These are phyloP conservation scores for Phyto melanocephala DNA, from an alignment of 2,888 invertebrate species.

Conservation along the genomic window DNA sequence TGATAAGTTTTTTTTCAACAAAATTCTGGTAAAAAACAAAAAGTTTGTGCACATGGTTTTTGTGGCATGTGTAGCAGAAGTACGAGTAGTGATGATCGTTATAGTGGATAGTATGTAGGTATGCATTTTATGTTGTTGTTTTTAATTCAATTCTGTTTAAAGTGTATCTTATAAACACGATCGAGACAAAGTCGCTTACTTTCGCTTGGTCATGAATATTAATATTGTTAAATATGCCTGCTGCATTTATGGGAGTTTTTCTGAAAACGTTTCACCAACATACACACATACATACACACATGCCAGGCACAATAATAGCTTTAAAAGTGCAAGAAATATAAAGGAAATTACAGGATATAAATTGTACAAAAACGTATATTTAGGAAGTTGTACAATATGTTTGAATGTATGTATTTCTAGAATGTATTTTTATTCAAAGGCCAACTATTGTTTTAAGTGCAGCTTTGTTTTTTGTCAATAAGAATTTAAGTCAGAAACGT, in stretches of 20 bases:
- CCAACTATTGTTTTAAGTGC: constrained; percentile 32
- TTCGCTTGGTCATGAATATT: constrained; percentile 72
- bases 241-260: constrained; percentile 46
- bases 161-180: constrained; percentile 59
- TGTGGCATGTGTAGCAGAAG: constrained; percentile 38
- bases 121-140: constrained; percentile 1
- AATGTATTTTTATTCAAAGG: background rate
- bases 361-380: constrained; percentile 48
- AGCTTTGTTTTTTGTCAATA: constrained; percentile 27
- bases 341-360: constrained; percentile 59
- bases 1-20: constrained; percentile 31
- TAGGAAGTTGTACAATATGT: constrained; percentile 41
- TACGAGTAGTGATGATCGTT: constrained; percentile 22
- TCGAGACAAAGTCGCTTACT: constrained; percentile 66
- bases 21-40: background rate
- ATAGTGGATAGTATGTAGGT: too few species aligned
- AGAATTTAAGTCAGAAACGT: constrained; percentile 44
- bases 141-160: constrained; percentile 51
- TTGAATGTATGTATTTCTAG: background rate
- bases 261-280: background rate
- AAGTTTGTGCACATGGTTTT: constrained; percentile 23
- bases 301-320: background rate
- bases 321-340: background rate
- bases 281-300: background rate
- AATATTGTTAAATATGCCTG: constrained; percentile 68